Evolutionary conservation across 2,797 vertebrate genomes (phyloP), one percentile per base, ranked within the genome.

Genomic region (Bothrops alternatus): DNA sequence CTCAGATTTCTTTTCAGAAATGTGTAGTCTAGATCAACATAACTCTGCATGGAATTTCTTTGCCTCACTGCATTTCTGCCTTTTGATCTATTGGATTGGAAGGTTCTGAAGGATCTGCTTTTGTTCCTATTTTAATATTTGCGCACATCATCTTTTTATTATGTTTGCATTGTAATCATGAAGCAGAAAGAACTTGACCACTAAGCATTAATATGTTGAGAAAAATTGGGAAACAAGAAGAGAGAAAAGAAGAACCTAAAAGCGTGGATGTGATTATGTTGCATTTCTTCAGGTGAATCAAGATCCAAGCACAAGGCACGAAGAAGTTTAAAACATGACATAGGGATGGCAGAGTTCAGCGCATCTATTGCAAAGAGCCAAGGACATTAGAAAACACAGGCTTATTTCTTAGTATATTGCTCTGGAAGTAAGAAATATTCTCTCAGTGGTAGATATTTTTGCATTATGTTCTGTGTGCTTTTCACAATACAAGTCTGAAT

Each of bases 31-130:
- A 57, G 88, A 63, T 90, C 65, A 58, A 6, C 56, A 8, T 58
- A 88, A 50, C 25, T 47, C 56, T 56, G 92, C 92, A 93, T 88
- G 90, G 86, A 63, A 88, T n/a, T 7, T 42, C 23, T 88, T 32
- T 25, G 26, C 60, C 25, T 53, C 18, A 69, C 4, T 32, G n/a
- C 20, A 55, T 8, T 47, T 28, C 6, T 42, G 25, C 50, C 20
- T 20, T 60, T 47, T 32, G 61, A 12, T 88, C 47, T 58, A n/a
- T 11, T 26, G 25, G 1, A 1, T 56, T 37, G 42, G 92, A 55
- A 42, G 65, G 56, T 16, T 85, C 55, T 87, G 69, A 32, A 25
- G 18, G 28, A 47, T 58, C 50, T 85, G 16, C 87, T 86, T 32
- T 60, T 13, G 14, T 55, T 42, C 57, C 53, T 65, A 16, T 56